Conservation (phyloP, 2,113 vertebrate species). For the Megatriorchis doriae region DNA sequence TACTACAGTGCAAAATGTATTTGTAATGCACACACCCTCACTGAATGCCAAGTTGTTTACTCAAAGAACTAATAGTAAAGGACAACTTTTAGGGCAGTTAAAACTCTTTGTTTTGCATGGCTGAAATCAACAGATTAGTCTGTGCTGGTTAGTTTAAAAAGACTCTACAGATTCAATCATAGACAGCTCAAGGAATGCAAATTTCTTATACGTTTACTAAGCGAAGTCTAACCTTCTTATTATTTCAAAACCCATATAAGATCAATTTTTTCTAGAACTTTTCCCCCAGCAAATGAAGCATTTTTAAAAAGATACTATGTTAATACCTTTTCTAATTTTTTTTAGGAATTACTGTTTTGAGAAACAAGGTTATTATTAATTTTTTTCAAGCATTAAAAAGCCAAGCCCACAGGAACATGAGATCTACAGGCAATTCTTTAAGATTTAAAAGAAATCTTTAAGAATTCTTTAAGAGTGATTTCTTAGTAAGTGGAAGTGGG, state of each 20-base stretch:
- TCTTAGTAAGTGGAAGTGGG: accelerated
- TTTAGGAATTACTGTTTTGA: neutral
- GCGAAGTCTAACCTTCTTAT: neutral
- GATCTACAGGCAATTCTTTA: neutral
- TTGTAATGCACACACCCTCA: accelerated
- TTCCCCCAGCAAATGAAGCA: neutral
- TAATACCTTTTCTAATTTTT: neutral
- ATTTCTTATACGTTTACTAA: neutral
- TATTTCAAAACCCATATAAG: neutral
- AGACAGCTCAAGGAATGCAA: neutral
- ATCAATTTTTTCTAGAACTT: neutral
- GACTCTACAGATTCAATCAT: neutral
- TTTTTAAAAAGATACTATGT: neutral
- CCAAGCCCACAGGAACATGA: neutral
- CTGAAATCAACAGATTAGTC: neutral
- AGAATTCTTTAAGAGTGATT: neutral
- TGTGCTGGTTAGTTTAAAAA: neutral
- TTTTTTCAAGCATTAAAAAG: neutral
- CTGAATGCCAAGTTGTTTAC: accelerated
- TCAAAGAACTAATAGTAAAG: neutral
- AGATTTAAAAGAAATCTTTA: neutral
- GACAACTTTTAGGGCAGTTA: neutral
- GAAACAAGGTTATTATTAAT: neutral
- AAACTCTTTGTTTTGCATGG: neutral
- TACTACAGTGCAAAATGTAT: accelerated